Base-by-base conservation (phyloP, 1,140 invertebrate genomes). In the Hylaeus volcanicus region DNA sequence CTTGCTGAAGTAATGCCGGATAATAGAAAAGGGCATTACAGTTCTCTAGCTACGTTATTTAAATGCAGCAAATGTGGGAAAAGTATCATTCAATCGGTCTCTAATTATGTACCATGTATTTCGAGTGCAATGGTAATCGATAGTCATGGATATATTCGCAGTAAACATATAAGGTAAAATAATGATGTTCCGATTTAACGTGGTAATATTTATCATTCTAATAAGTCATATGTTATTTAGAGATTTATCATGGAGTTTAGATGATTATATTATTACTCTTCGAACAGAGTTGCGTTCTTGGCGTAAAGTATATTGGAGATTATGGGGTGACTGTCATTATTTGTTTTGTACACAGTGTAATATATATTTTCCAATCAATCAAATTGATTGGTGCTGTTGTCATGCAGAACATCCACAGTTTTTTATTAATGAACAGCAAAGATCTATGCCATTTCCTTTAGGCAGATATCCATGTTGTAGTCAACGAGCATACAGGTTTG, bases 231-330 rank as follows among this genome's bases (percentile, higher is more conserved):
- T 83, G 80, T 88, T 73, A 86, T 89, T 75, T 88, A 96, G 96
- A 86, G 97, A 98, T 85, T 86, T 94, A 12, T 94, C 94, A 1
- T 99, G 98, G 97, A 96, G 96, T 86, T 93, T 98, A 11, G 97
- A 96, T 86, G 96, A 97, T 61, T 97, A 97, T 88, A 96, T 99
- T 9, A 89, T 96, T 11, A 94, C 95, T 81, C 91, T 98, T 37
- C 96, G 97, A 88, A 95, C 95, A 9, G 96, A 97, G 84, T 93
- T 98, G 55, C 96, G 96, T 81, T 96, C 96, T 0, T 99, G 98
- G 98, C 93, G 97, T 0, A 96, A 96, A 89, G 97, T 98, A 1
- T 99, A 98, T 92, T 99, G 98, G 98, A 95, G 96, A 71, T 92
- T 99, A 12, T 99, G 98, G 98, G 97, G 97, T 0, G 95, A 97